phyloP scores from a whole-genome alignment of 1,140 invertebrate genomes.

The Ceratina japonica region DNA sequence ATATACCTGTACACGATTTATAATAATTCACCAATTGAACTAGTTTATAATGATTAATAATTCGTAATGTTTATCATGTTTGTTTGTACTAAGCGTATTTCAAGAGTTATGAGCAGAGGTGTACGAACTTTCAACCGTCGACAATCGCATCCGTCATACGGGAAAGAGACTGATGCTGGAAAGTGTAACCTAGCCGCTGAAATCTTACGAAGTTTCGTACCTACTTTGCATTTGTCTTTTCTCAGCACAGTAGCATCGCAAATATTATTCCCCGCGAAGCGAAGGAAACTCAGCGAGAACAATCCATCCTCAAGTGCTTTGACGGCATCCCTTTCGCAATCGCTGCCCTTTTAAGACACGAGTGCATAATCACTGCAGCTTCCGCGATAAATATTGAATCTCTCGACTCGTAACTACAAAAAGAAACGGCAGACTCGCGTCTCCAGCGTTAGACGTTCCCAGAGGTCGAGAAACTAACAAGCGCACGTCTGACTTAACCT shows the following conservation, averaged over 20 bases:
- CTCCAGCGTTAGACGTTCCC: no score
- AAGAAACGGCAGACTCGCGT: not conserved
- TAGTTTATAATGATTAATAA: no score
- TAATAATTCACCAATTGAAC: no score
- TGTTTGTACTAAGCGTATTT: no score
- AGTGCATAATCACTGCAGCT: not conserved
- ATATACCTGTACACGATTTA: no score
- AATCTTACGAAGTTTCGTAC: not conserved
- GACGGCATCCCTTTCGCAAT: not conserved
- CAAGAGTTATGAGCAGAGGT: no score
- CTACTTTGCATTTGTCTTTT: not conserved
- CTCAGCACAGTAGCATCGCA: no score
- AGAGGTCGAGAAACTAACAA: no score
- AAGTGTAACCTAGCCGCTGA: not conserved
- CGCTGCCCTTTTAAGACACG: not conserved
- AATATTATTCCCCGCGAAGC: slow-evolving; percentile 15
- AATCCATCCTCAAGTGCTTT: not conserved
- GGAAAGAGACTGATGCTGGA: not conserved
- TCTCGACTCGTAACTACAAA: not conserved
- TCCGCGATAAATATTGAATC: slow-evolving; percentile 2
- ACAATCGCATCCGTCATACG: no score
- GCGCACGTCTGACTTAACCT: no score
- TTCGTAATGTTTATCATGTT: no score
- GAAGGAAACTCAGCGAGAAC: not conserved
- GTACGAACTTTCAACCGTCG: no score